These are phyloP conservation scores for Stegostoma tigrinum DNA, from an alignment of 2,113 vertebrate genomes.

Conservation along the genomic window DNA sequence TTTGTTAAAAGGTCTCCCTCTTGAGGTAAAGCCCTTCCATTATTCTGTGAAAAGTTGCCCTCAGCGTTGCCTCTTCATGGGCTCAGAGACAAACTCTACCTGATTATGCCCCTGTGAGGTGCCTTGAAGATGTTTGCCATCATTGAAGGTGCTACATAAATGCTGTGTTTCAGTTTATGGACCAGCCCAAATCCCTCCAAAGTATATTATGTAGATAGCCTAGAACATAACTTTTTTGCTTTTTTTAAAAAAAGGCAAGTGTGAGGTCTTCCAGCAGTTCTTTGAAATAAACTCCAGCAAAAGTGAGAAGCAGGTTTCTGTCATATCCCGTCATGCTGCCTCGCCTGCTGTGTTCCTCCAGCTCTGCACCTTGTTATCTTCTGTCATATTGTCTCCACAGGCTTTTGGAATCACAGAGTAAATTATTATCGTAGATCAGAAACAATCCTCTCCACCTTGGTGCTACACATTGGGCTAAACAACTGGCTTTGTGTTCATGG, in stretches of 20 bases:
- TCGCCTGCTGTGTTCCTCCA: too few relatives aligned
- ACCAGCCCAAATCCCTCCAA: too few relatives aligned
- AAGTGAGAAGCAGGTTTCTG: background rate
- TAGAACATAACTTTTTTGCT: too few relatives aligned
- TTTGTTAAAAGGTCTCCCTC: background rate
- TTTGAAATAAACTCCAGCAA: background rate
- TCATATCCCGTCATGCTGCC: background rate
- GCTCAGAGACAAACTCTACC: too few relatives aligned
- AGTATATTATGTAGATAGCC: too few relatives aligned
- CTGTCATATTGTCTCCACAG: background rate
- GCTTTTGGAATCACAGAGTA: background rate
- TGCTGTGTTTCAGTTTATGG: too few relatives aligned
- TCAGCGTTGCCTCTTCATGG: background rate
- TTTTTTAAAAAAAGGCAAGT: too few relatives aligned
- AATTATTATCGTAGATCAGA: background rate
- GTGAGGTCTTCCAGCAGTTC: background rate
- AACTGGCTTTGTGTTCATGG: background rate
- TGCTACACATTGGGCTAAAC: background rate
- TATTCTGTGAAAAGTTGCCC: background rate
- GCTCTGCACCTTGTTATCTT: too few relatives aligned
- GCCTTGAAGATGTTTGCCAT: too few relatives aligned
- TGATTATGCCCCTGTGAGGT: too few relatives aligned
- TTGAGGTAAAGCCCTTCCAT: background rate
- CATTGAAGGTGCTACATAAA: too few relatives aligned
- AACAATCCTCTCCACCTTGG: background rate